These are phyloP conservation scores for Percopsis transmontana DNA, from an alignment of 2,113 vertebrate genomes.

Conservation along the genomic window DNA sequence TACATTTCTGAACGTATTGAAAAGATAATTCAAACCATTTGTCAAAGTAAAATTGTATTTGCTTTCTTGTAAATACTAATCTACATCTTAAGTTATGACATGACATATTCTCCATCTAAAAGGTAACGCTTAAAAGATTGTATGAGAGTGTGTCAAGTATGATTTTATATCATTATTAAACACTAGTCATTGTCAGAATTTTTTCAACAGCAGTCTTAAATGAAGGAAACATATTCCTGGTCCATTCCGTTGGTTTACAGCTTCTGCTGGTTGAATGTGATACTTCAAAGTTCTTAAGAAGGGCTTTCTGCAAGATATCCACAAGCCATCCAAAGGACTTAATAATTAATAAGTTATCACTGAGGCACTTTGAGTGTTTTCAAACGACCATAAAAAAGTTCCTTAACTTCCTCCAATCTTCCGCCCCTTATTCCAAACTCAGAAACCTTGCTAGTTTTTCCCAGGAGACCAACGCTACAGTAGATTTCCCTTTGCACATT, in stretches of 20 bases:
- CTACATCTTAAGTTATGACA: too few relatives aligned
- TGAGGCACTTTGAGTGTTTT: slow-evolving; percentile 42
- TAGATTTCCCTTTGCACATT: slow-evolving; percentile 65
- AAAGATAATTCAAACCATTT: too few relatives aligned
- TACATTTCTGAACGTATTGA: too few relatives aligned
- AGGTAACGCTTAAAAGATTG: too few relatives aligned
- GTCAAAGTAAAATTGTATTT: too few relatives aligned
- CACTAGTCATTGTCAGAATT: too few relatives aligned
- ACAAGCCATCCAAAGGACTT: slow-evolving; percentile 52
- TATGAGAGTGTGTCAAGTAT: too few relatives aligned
- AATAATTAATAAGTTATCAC: slow-evolving; percentile 67
- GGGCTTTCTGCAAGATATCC: slow-evolving; percentile 33
- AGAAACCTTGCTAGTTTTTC: slow-evolving; percentile 56
- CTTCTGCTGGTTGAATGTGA: slow-evolving; percentile 39
- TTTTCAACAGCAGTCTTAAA: too few relatives aligned
- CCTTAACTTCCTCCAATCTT: slow-evolving; percentile 54
- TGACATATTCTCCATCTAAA: too few relatives aligned
- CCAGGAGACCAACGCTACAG: slow-evolving; percentile 56
- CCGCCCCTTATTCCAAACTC: slow-evolving; percentile 60
- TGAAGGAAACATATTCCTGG: too few relatives aligned
- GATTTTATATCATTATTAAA: too few relatives aligned
- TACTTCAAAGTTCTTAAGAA: slow-evolving; percentile 50
- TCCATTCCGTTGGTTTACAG: slow-evolving; percentile 8
- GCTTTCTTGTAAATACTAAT: too few relatives aligned
- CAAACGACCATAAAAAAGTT: slow-evolving; percentile 55